Evolutionary conservation across 2,888 invertebrate species (phyloP).

Genomic region (Antheraea yamamai): DNA sequence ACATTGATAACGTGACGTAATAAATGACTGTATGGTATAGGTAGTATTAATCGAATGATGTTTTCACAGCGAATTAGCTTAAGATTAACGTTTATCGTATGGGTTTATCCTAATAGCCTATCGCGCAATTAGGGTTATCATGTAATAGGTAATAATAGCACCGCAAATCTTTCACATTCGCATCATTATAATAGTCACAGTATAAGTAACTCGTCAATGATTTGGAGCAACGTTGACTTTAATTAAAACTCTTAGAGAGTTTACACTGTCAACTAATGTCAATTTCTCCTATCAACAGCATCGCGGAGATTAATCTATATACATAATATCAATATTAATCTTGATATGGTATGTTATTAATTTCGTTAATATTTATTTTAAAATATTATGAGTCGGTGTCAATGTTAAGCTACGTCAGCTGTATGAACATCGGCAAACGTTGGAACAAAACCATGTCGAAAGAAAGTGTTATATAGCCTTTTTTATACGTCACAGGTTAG

Average conservation of each 20-base stretch:
- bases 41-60: neutral
- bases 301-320: neutral
- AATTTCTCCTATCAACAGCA: neutral
- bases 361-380: neutral
- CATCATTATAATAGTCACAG: neutral
- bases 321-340: no score
- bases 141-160: neutral
- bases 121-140: neutral
- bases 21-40: neutral
- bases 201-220: neutral
- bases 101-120: conserved; percentile 16
- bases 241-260: neutral
- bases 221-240: neutral
- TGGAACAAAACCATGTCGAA: neutral
- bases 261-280: neutral
- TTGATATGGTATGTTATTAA: neutral
- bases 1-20: neutral
- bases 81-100: neutral
- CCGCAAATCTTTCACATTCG: neutral
- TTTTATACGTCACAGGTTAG: no score
- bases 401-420: neutral
- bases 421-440: neutral
- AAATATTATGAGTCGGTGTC: neutral
- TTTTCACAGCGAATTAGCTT: conserved; percentile 3
- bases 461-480: no score